These are phyloP conservation scores for Oncorhynchus tshawytscha DNA, from an alignment of 2,113 vertebrate genomes.

Conservation along the genomic window DNA sequence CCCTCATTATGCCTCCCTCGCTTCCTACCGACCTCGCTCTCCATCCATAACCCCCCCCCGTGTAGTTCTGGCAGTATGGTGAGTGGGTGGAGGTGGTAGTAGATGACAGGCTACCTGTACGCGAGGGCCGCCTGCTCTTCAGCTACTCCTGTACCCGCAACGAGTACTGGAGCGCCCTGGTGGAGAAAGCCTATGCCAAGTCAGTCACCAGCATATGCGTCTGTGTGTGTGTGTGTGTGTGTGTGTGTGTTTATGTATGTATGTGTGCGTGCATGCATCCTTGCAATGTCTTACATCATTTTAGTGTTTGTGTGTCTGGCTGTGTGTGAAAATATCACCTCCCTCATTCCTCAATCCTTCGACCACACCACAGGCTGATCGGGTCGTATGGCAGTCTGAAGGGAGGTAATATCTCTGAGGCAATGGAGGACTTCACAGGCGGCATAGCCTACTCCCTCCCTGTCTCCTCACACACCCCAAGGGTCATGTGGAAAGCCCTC, in stretches of 20 bases:
- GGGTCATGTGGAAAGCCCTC: constrained; percentile 71
- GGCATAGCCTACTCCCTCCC: constrained; percentile 71
- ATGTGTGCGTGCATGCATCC: not conserved
- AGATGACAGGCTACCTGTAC: constrained; percentile 78
- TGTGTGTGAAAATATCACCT: constrained; percentile 1
- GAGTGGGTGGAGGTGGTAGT: constrained; percentile 83
- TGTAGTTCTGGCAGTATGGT: constrained; percentile 84
- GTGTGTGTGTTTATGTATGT: not conserved
- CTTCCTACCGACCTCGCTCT: not conserved
- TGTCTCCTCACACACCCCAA: constrained; percentile 59
- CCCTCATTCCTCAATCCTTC: not conserved
- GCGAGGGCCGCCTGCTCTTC: constrained; percentile 75
- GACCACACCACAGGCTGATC: constrained; percentile 61
- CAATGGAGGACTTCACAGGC: constrained; percentile 82
- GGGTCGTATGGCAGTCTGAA: constrained; percentile 76
- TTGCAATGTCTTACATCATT: not conserved
- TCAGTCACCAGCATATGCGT: constrained; percentile 53
- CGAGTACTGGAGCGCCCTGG: constrained; percentile 82
- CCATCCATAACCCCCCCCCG: constrained; percentile 1
- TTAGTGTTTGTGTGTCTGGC: not conserved
- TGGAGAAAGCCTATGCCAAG: constrained; percentile 84
- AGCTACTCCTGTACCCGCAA: constrained; percentile 73
- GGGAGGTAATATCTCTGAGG: constrained; percentile 79
- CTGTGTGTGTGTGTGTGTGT: not conserved
- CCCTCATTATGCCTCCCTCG: constrained; percentile 24